These are phyloP conservation scores for Megaleporinus macrocephalus DNA, from an alignment of 2,113 vertebrate species.

Conservation along the genomic window DNA sequence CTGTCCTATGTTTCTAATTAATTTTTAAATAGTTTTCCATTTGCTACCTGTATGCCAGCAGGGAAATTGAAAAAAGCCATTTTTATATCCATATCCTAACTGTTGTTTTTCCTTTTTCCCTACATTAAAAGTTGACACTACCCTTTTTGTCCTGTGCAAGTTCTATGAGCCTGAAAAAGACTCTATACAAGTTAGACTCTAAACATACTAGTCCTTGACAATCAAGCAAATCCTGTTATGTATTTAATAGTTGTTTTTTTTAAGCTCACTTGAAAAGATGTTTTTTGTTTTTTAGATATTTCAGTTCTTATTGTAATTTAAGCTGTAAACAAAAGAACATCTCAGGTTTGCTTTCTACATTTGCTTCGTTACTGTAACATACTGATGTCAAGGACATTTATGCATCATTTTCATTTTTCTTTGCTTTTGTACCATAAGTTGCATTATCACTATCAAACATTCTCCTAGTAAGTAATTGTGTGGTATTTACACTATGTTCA, in stretches of 20 bases:
- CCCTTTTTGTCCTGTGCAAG: neutral
- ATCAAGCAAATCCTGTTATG: constrained; percentile 10
- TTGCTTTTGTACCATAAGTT: constrained; percentile 57
- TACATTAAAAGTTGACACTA: neutral
- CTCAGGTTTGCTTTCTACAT: constrained; percentile 8
- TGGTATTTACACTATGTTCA: constrained; percentile 45
- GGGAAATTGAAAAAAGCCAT: neutral
- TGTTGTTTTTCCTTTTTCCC: neutral
- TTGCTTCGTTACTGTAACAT: constrained; percentile 1
- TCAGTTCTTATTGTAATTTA: neutral
- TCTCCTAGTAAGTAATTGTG: constrained; percentile 18
- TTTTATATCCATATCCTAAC: neutral
- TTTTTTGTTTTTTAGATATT: neutral
- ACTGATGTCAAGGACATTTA: neutral
- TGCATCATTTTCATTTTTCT: neutral
- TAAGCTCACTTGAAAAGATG: neutral
- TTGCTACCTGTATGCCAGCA: neutral
- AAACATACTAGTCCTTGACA: neutral
- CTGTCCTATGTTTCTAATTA: neutral
- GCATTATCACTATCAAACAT: constrained; percentile 28
- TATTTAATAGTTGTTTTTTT: neutral
- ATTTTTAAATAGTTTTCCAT: neutral
- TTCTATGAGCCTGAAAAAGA: neutral
- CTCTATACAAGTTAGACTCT: neutral
- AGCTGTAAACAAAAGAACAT: constrained; percentile 37